These are phyloP conservation scores for Drymodes brunneopygia DNA, from an alignment of 2,113 vertebrate species.

Conservation along the genomic window DNA sequence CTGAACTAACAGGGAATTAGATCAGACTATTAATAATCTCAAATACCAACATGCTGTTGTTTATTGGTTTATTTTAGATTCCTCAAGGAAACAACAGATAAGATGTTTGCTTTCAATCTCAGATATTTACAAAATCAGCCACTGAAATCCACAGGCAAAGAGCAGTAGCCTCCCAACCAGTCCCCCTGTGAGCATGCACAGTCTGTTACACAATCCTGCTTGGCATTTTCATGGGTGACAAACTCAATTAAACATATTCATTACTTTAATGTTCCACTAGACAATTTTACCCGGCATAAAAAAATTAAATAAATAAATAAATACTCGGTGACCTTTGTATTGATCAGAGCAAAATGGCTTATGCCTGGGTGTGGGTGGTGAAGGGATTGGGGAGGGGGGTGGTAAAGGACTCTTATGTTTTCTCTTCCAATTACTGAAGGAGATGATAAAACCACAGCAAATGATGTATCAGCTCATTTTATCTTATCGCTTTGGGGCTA, in stretches of 20 bases:
- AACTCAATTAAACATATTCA: conserved; percentile 82
- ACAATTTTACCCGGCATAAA: conserved; percentile 65
- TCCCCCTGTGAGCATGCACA: neutral
- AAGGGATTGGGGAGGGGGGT: conserved; percentile 51
- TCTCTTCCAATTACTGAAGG: conserved; percentile 83
- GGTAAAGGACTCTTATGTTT: conserved; percentile 74
- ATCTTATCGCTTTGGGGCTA: conserved; percentile 85
- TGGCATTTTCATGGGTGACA: conserved; percentile 74
- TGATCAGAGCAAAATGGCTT: conserved; percentile 74
- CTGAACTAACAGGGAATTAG: neutral
- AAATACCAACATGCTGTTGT: neutral
- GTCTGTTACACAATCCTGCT: conserved; percentile 36
- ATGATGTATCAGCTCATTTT: conserved; percentile 90
- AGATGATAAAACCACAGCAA: conserved; percentile 86
- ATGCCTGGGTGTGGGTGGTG: conserved; percentile 64
- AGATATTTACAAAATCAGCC: neutral
- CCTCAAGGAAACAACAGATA: neutral
- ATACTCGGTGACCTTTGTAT: conserved; percentile 75
- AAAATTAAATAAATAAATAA: conserved; percentile 77
- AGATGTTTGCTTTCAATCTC: neutral
- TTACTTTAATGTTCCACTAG: conserved; percentile 76
- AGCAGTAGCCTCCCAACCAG: neutral
- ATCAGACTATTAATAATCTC: neutral
- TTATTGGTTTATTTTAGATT: neutral
- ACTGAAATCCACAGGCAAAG: neutral